These are phyloP conservation scores for Acleris cristana DNA, from an alignment of 2,888 invertebrate genomes.

Conservation along the genomic window DNA sequence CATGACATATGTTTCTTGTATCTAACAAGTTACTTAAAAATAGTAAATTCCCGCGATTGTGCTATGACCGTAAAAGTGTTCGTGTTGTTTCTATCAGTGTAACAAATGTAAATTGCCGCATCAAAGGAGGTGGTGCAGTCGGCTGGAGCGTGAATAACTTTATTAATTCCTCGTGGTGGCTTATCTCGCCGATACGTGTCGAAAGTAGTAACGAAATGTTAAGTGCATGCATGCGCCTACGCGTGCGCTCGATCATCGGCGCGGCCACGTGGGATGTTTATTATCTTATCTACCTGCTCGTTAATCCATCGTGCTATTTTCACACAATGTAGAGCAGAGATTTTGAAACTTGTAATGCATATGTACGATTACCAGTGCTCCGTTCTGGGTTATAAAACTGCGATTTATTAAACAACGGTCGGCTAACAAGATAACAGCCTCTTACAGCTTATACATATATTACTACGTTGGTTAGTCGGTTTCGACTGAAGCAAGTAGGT, in stretches of 20 bases:
- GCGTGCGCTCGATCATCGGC: conserved; percentile 43
- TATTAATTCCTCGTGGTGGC: conserved; percentile 58
- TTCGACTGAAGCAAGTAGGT: too few species aligned
- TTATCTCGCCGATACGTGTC: conserved; percentile 64
- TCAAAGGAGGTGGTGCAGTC: conserved; percentile 48
- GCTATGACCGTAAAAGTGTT: conserved; percentile 9
- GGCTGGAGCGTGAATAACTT: conserved; percentile 59
- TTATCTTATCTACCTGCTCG: conserved; percentile 73
- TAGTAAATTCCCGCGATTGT: conserved; percentile 12
- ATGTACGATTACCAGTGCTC: conserved; percentile 39
- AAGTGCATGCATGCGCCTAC: conserved; percentile 66
- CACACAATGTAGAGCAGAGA: conserved; percentile 60
- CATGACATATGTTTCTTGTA: neutral
- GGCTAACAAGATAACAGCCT: conserved; percentile 9
- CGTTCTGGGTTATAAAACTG: conserved; percentile 44
- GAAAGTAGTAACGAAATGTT: conserved; percentile 71
- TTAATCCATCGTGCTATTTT: conserved; percentile 70
- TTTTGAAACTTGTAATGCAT: conserved; percentile 55
- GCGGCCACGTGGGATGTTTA: conserved; percentile 67
- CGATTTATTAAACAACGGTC: conserved; percentile 24
- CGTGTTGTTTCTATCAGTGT: conserved; percentile 20
- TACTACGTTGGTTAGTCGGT: too few species aligned
- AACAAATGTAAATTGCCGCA: conserved; percentile 44
- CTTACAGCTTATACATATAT: too few species aligned
- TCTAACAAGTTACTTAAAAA: conserved; percentile 11